phyloP scores from a whole-genome alignment of 2,888 invertebrate genomes.

The Hypercompe scribonia region DNA sequence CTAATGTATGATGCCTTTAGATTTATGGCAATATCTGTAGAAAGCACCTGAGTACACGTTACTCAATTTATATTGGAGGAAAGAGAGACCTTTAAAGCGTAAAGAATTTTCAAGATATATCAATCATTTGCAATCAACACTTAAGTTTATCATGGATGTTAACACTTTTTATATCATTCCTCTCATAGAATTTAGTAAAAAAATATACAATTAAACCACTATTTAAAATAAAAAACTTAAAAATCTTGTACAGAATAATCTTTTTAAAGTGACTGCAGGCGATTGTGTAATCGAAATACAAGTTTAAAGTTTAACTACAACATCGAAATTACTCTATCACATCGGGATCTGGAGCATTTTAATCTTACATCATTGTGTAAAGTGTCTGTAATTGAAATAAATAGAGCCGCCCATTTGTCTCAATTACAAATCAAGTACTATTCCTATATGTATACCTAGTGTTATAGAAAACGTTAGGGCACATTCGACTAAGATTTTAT shows the following conservation, averaged over 20 bases:
- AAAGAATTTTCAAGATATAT: too few relatives aligned
- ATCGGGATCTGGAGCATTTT: constrained; percentile 21
- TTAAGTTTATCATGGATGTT: too few relatives aligned
- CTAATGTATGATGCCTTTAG: too few relatives aligned
- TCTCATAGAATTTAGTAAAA: too few relatives aligned
- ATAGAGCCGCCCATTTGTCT: constrained; percentile 18
- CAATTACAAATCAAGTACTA: constrained; percentile 22
- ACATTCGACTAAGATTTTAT: not conserved
- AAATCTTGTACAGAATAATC: not conserved
- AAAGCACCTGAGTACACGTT: too few relatives aligned
- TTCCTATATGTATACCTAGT: constrained; percentile 11
- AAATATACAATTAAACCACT: not conserved
- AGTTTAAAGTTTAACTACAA: constrained; percentile 11
- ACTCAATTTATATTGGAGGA: too few relatives aligned
- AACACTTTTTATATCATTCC: too few relatives aligned
- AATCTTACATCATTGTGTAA: constrained; percentile 24
- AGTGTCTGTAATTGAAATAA: constrained; percentile 23
- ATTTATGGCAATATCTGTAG: too few relatives aligned
- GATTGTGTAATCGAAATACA: constrained; percentile 6
- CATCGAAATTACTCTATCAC: constrained; percentile 17
- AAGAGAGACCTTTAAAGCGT: too few relatives aligned
- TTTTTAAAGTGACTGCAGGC: not conserved
- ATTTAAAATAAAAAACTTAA: not conserved
- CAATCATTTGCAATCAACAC: too few relatives aligned
- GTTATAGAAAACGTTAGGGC: constrained; percentile 7